These are phyloP conservation scores for Parnassius glacialis DNA, from an alignment of 2,888 invertebrate species.

Conservation along the genomic window DNA sequence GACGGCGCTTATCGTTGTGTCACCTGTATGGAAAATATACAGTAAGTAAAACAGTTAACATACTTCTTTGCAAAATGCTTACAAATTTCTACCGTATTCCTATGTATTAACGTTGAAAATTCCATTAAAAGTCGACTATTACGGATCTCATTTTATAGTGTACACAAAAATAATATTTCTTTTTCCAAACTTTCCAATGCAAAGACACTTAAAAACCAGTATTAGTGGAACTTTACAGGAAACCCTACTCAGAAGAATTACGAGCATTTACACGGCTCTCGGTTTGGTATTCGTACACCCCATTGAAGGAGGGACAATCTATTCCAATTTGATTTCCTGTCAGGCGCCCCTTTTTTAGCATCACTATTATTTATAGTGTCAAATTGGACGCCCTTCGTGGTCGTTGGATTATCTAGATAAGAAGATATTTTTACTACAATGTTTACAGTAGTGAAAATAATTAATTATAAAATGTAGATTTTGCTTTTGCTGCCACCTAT, in stretches of 20 bases:
- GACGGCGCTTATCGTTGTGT: conserved; percentile 14
- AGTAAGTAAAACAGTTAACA: conserved; percentile 3
- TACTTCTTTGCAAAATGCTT: background rate
- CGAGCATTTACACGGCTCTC: background rate
- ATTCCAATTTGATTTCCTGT: conserved; percentile 20
- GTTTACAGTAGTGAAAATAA: too few relatives aligned
- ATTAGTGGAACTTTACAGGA: background rate
- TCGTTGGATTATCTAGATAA: background rate
- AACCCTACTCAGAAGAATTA: conserved; percentile 1
- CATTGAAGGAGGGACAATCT: background rate
- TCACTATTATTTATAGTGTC: too few relatives aligned
- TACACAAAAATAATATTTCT: background rate
- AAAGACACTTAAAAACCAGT: background rate
- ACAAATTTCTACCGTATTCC: background rate
- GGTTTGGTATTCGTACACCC: conserved; percentile 1
- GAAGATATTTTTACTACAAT: too few relatives aligned
- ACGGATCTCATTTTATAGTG: background rate
- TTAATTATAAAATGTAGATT: too few relatives aligned
- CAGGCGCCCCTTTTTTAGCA: conserved; percentile 9
- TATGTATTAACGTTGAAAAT: background rate
- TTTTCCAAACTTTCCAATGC: background rate
- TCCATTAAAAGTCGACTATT: background rate
- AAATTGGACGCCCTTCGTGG: too few relatives aligned
- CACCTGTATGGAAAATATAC: conserved; percentile 5
- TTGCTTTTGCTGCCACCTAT: too few relatives aligned